A percentile compares a stretch with the other conserved stretches of the same genome.
phyloP scores from a whole-genome alignment of 1,140 invertebrate species.

The Antheraea pernyi region DNA sequence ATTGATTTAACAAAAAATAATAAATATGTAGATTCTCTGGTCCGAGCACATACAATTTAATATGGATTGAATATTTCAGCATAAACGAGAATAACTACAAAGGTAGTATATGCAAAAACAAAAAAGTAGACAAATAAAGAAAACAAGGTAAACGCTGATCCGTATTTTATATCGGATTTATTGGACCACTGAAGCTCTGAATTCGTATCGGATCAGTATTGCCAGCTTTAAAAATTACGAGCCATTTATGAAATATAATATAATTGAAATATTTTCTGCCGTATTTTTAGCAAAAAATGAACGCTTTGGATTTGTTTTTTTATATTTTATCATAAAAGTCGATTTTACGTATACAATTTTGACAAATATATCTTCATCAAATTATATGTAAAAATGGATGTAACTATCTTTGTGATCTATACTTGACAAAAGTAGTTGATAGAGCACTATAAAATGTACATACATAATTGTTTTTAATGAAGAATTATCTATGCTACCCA shows the following conservation, averaged over 20 bases:
- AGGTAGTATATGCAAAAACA: constrained; percentile 13
- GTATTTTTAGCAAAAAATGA: constrained; percentile 2
- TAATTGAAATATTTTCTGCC: not conserved
- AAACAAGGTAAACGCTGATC: constrained; percentile 38
- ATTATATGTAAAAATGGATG: too few relatives aligned
- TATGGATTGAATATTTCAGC: not conserved
- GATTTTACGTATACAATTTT: too few relatives aligned
- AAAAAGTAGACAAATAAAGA: constrained; percentile 26
- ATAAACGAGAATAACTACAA: not conserved
- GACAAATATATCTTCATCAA: too few relatives aligned
- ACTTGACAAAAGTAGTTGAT: too few relatives aligned
- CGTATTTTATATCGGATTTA: constrained; percentile 41
- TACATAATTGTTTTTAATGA: too few relatives aligned
- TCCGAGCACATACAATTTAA: too few relatives aligned
- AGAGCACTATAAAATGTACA: too few relatives aligned
- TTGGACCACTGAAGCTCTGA: constrained; percentile 19
- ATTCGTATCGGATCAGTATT: constrained; percentile 16
- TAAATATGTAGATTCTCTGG: too few relatives aligned
- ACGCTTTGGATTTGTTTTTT: not conserved
- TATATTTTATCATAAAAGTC: too few relatives aligned
- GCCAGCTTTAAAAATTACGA: constrained; percentile 9
- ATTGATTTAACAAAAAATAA: too few relatives aligned
- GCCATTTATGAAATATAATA: not conserved
- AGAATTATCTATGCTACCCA: too few relatives aligned
- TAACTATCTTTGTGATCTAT: too few relatives aligned